These are phyloP conservation scores for Pomatorhinus ruficollis DNA, from an alignment of 2,113 vertebrate genomes.

Conservation along the genomic window DNA sequence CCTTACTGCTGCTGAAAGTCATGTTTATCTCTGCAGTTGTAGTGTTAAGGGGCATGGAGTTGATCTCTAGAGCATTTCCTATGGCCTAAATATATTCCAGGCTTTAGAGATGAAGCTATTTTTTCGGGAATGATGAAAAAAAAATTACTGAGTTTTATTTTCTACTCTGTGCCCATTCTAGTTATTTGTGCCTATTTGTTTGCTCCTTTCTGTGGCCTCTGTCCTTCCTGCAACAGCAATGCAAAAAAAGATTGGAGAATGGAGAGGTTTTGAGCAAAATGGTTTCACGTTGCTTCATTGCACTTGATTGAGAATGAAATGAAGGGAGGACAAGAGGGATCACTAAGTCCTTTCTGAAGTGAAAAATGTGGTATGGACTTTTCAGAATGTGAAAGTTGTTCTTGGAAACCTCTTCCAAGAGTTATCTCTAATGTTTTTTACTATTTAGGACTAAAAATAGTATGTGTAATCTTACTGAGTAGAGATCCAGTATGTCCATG, in stretches of 20 bases:
- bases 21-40: background rate
- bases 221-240: background rate
- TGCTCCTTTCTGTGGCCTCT: conserved; percentile 4
- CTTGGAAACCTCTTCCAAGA: background rate
- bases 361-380: background rate
- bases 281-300: conserved; percentile 23
- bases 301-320: conserved; percentile 25
- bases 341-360: background rate
- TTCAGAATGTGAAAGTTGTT: background rate
- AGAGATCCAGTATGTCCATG: background rate
- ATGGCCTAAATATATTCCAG: background rate
- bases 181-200: background rate
- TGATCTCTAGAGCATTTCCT: background rate
- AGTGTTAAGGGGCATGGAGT: background rate
- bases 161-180: background rate
- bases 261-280: background rate
- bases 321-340: background rate
- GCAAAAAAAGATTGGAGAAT: background rate
- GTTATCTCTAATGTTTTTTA: background rate
- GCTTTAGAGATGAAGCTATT: background rate
- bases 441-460: background rate
- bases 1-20: background rate
- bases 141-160: background rate
- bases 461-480: background rate
- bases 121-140: background rate